Base-by-base conservation (phyloP, 2,888 invertebrate genomes). In the Acheta domesticus region DNA sequence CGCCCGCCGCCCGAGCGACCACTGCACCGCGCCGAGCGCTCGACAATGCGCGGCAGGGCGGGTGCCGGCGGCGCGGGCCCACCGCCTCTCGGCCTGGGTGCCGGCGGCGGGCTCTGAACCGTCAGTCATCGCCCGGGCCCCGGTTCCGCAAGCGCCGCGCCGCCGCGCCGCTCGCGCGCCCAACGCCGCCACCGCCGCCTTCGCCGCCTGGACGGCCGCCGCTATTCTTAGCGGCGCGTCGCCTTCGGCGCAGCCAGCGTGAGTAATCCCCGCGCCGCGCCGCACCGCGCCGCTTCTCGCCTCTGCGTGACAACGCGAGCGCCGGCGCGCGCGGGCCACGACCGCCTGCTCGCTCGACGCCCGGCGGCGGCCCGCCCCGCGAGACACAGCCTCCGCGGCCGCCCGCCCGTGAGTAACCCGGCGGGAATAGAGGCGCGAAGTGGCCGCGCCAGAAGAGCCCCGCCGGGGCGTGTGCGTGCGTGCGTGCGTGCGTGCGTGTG, bases 131-230 rank as follows among this genome's bases (percentile, higher is more conserved):
- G 62, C n/a, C 62, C 62, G 62, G 36, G 14, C 62, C 16, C n/a
- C 62, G n/a, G 62, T 62, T 62, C 62, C 62, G 62, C 62, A 62
- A 62, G 16, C 16, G 50, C 50, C 48, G 16, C 48, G 48, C 20
- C 76, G 14, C n/a, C n/a, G n/a, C n/a, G n/a, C n/a, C n/a, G n/a
- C n/a, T n/a, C n/a, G n/a, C n/a, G n/a, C 76, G 16, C 16, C 76
- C n/a, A 1, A 11, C 76, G 49, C 49, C 76, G 48, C 48, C n/a
- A 19, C 48, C 76, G 4, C 76, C 76, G 48, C 48, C 48, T 4
- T 11, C 62, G n/a, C 62, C 62, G 62, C 62, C 62, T 62, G 62
- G 62, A 62, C 62, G n/a, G 62, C 62, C 62, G 62, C 62, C 62
- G 8, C 62, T 62, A 62, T 62, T 62, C 62, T 62, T 62, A 62